phyloP scores from a whole-genome alignment of 2,113 vertebrate genomes.

The western clawed frog (Xenopus tropicalis) region UCB_Xtro_10.0 CM004451.2:73918001-73918500 shows the following conservation, averaged over 20 bases:
- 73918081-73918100: too few species aligned
- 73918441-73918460: not conserved
- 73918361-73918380: not conserved
- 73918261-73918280: not conserved
- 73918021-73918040: too few species aligned
- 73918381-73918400: not conserved
- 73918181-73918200: too few species aligned
- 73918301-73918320: constrained; percentile 57
- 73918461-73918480: not conserved
- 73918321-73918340: not conserved
- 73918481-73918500: not conserved
- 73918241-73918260: not conserved
- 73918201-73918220: too few species aligned
- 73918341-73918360: not conserved
- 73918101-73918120: too few species aligned
- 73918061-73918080: too few species aligned
- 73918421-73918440: not conserved
- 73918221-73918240: too few species aligned
- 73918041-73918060: too few species aligned
- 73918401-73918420: not conserved
- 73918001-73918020: too few species aligned
- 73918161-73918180: too few species aligned
- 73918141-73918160: too few species aligned
- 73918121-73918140: too few species aligned
- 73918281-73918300: constrained; percentile 1